Conservation (phyloP, 2,888 invertebrate genomes). For the Spodoptera exigua region DNA sequence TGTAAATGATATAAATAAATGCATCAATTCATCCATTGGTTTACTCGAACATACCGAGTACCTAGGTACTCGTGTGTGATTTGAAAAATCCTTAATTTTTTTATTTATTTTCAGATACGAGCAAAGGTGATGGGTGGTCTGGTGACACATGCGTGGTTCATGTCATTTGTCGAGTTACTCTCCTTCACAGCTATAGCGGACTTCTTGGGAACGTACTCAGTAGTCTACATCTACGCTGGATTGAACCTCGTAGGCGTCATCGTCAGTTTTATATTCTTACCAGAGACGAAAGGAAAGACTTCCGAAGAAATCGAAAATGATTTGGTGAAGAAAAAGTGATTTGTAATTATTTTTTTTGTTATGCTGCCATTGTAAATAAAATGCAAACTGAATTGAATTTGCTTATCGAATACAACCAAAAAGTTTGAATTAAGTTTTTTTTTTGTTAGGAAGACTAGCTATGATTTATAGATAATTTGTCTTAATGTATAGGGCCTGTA, state of each 20-base stretch:
- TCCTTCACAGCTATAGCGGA: constrained; percentile 48
- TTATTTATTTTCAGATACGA: constrained; percentile 64
- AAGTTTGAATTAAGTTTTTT: too few relatives aligned
- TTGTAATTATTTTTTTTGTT: too few relatives aligned
- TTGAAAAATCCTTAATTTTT: neutral
- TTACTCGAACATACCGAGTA: too few relatives aligned
- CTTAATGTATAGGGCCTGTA: too few relatives aligned
- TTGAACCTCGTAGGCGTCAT: constrained; percentile 68
- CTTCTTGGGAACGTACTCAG: constrained; percentile 66
- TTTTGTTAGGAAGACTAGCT: too few relatives aligned
- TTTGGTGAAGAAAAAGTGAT: constrained; percentile 33
- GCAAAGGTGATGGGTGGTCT: constrained; percentile 72
- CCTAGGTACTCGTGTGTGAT: too few relatives aligned
- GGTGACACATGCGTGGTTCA: constrained; percentile 73
- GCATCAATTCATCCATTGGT: too few relatives aligned
- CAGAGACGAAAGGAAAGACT: constrained; percentile 73
- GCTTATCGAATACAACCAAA: too few relatives aligned
- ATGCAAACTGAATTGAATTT: too few relatives aligned
- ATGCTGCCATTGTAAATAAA: too few relatives aligned
- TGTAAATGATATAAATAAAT: too few relatives aligned
- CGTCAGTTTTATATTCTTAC: constrained; percentile 67
- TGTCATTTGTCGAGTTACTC: constrained; percentile 63
- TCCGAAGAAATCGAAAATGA: constrained; percentile 68
- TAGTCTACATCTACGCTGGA: constrained; percentile 70
- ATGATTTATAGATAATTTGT: too few relatives aligned